Evolutionary conservation across 2,888 invertebrate species (phyloP).

Genomic region (Torymus aiolomorphi): DNA sequence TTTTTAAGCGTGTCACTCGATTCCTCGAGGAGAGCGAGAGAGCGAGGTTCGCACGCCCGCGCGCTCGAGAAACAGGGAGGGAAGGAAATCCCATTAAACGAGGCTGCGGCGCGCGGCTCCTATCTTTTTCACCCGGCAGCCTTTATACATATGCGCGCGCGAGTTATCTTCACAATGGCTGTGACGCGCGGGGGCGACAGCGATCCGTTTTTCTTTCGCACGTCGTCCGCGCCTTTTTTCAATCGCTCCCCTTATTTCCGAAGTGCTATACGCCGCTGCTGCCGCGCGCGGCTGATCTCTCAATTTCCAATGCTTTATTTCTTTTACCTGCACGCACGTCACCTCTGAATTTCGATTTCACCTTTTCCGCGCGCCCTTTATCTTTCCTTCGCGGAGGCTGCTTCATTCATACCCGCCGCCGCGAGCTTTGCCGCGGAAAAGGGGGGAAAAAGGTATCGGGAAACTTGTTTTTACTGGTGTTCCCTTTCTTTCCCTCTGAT

Average conservation of each 20-base stretch:
- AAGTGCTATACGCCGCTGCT: neutral
- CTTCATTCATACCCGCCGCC: neutral
- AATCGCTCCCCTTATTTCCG: neutral
- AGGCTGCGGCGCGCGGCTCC: neutral
- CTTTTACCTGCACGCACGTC: neutral
- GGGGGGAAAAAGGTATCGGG: neutral
- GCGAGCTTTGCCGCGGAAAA: neutral
- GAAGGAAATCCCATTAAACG: slow-evolving; percentile 45
- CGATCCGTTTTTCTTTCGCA: neutral
- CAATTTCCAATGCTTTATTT: slow-evolving; percentile 7
- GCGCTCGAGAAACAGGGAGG: neutral
- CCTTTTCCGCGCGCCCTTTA: neutral
- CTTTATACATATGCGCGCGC: too few relatives aligned
- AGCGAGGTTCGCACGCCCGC: too few relatives aligned
- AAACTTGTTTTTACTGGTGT: too few relatives aligned
- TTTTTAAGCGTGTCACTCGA: slow-evolving; percentile 48
- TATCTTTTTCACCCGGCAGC: neutral
- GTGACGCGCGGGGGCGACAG: too few relatives aligned
- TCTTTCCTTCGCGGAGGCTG: neutral
- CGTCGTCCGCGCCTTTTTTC: slow-evolving; percentile 14
- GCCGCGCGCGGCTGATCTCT: neutral
- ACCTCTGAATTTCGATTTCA: slow-evolving; percentile 1
- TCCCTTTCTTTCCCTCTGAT: too few relatives aligned
- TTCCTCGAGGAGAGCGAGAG: neutral
- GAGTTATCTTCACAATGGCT: too few relatives aligned